Conservation (phyloP, 2,797 vertebrate genomes). For the Chloroceryle inda region DNA sequence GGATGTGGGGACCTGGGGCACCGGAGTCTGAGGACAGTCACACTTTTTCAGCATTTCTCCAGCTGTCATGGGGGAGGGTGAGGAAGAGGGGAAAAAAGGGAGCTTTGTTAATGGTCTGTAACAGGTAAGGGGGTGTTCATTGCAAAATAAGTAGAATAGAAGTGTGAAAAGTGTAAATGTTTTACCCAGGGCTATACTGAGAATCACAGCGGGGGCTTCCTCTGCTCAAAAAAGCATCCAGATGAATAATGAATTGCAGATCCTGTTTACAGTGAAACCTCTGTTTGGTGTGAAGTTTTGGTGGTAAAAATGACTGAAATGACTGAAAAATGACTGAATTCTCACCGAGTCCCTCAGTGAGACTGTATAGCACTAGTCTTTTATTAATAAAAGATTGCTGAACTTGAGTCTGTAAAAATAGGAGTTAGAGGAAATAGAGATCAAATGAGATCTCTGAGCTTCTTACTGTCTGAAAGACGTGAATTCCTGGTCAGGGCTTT, state of each 20-base stretch:
- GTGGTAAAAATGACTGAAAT: not conserved
- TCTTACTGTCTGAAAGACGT: not conserved
- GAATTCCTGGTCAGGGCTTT: not conserved
- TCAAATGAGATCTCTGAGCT: not conserved
- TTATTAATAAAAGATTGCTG: not conserved
- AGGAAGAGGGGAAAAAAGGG: not conserved
- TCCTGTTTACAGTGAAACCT: not conserved
- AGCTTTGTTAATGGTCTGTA: not conserved
- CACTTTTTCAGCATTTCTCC: not conserved
- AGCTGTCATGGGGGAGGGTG: rapidly evolving
- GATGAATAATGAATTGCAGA: not conserved
- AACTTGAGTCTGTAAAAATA: not conserved
- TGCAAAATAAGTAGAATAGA: not conserved
- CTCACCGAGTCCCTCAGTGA: not conserved
- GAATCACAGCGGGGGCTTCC: not conserved
- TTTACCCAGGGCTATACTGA: not conserved
- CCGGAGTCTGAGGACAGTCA: not conserved
- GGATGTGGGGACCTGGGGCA: not conserved
- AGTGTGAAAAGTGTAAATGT: not conserved
- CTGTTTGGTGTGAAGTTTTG: not conserved
- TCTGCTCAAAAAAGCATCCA: not conserved
- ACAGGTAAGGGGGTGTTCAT: not conserved
- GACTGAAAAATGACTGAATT: not conserved
- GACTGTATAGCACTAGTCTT: not conserved
- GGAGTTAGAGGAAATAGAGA: not conserved